phyloP scores from a whole-genome alignment of 1,140 invertebrate species.

The Pseudomyrmex cubaensis region DNA sequence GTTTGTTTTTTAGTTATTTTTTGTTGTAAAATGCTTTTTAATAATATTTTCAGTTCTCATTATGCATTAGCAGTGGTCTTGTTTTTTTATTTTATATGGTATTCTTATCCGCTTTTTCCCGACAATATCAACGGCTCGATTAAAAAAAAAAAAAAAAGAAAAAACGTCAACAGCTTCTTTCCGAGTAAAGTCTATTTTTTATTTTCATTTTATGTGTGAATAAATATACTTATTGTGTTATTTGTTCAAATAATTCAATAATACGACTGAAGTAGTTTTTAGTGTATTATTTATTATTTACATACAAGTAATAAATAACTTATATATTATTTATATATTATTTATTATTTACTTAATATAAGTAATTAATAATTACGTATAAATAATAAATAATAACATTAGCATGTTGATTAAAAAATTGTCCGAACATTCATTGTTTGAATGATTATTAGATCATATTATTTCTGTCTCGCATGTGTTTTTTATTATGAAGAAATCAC shows the following conservation, averaged over 20 bases:
- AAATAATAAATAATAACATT: neutral
- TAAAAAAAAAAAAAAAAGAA: constrained; percentile 37
- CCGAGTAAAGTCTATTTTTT: constrained; percentile 53
- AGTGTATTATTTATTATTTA: too few species aligned
- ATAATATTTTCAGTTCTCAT: constrained; percentile 86
- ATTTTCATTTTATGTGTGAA: neutral
- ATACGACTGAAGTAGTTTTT: too few species aligned
- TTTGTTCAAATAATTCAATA: neutral
- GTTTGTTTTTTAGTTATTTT: constrained; percentile 86
- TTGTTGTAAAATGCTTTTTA: constrained; percentile 87
- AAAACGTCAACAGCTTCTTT: constrained; percentile 34
- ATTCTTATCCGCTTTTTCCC: constrained; percentile 53
- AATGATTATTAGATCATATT: neutral
- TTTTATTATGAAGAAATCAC: neutral
- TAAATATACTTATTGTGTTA: neutral
- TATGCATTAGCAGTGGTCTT: constrained; percentile 81
- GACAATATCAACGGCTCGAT: constrained; percentile 36
- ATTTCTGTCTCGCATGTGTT: too few species aligned
- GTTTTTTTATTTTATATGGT: constrained; percentile 72
- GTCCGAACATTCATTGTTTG: neutral
- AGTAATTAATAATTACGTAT: too few species aligned
- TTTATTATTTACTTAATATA: too few species aligned
- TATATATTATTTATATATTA: neutral
- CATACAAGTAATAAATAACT: too few species aligned
- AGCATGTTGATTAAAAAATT: neutral